These are phyloP conservation scores for Pseudopleuronectes americanus DNA, from an alignment of 2,797 vertebrate species.

Conservation along the genomic window DNA sequence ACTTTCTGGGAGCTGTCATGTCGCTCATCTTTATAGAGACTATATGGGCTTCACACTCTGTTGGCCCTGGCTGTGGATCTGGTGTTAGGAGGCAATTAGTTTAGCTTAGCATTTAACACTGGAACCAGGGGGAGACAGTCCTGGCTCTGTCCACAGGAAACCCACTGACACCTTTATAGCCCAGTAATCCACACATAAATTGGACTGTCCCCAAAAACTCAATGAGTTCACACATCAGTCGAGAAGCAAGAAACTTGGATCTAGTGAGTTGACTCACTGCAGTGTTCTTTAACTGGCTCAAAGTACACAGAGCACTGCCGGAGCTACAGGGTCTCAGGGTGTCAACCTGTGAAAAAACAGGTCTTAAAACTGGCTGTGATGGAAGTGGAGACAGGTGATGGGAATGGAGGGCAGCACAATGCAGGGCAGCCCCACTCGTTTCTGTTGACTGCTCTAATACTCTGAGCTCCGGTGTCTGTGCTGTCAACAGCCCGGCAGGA, in stretches of 20 bases:
- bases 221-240: not conserved
- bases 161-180: not conserved
- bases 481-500: not conserved
- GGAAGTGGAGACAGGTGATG: conserved; percentile 1
- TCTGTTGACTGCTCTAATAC: conserved; percentile 1
- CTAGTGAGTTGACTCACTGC: not conserved
- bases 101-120: not conserved
- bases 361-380: not conserved
- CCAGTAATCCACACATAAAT: not conserved
- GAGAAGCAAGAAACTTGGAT: not conserved
- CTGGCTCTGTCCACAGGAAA: not conserved
- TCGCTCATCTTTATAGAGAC: too few relatives aligned
- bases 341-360: not conserved
- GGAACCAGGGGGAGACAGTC: not conserved
- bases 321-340: not conserved
- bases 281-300: not conserved
- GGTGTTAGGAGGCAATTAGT: not conserved
- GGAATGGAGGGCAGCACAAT: not conserved
- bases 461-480: not conserved
- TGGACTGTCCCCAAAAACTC: not conserved
- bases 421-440: not conserved
- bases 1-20: too few relatives aligned
- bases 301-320: not conserved
- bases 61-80: too few relatives aligned
- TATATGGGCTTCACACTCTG: too few relatives aligned